Evolutionary conservation across 2,797 vertebrate species (phyloP).

Genomic region (Prionace glauca): DNA sequence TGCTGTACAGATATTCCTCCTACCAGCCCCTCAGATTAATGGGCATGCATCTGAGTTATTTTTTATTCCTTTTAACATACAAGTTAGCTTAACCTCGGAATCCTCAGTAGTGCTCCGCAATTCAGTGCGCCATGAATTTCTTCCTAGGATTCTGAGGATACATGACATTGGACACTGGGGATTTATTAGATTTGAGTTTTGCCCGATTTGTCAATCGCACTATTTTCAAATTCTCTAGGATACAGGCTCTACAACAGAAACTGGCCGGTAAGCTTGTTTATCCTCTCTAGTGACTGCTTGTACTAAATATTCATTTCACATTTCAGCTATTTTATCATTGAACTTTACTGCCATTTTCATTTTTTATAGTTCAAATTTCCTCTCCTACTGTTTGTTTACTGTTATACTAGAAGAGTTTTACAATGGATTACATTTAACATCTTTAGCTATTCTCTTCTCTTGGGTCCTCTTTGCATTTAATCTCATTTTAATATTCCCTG

Average conservation of each 20-base stretch:
- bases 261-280: not conserved
- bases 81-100: not conserved
- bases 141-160: not conserved
- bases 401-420: not conserved
- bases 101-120: not conserved
- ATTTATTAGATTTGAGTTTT: not conserved
- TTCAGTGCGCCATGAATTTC: not conserved
- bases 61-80: not conserved
- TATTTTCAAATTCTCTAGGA: not conserved
- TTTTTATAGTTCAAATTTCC: not conserved
- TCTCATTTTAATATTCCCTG: too few relatives aligned
- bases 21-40: not conserved
- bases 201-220: not conserved
- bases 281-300: not conserved
- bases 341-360: constrained; percentile 7
- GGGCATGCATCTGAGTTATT: not conserved
- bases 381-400: not conserved
- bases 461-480: constrained; percentile 12
- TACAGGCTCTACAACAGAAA: not conserved
- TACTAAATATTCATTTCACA: not conserved
- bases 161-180: not conserved
- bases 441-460: not conserved
- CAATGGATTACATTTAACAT: not conserved
- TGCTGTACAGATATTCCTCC: not conserved
- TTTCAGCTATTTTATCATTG: not conserved